These are phyloP conservation scores for Xiphias gladius DNA, from an alignment of 2,113 vertebrate species.

Conservation along the genomic window DNA sequence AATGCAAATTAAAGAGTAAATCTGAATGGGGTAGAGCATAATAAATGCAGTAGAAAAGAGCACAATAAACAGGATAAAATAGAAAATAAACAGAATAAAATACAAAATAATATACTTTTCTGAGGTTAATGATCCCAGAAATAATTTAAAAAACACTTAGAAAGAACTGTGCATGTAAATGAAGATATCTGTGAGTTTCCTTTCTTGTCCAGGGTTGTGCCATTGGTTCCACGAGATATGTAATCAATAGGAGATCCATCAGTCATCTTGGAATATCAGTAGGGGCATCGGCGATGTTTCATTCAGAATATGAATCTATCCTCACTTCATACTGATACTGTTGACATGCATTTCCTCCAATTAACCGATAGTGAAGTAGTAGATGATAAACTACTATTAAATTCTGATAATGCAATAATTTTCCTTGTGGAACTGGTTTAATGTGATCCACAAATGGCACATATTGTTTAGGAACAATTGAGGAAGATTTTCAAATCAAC, in stretches of 20 bases:
- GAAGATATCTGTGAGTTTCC: background rate
- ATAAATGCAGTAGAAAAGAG: background rate
- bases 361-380: background rate
- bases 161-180: background rate
- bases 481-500: constrained; percentile 7
- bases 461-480: background rate
- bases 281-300: background rate
- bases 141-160: background rate
- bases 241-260: constrained; percentile 29
- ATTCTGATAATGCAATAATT: background rate
- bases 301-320: constrained; percentile 18
- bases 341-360: constrained; percentile 13
- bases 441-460: background rate
- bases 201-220: background rate
- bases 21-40: background rate
- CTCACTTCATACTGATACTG: background rate
- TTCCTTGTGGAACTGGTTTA: background rate
- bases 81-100: background rate
- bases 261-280: constrained; percentile 21
- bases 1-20: constrained; percentile 27
- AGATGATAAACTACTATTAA: background rate
- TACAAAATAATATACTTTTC: background rate
- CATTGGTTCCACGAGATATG: background rate
- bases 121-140: background rate
- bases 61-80: background rate